phyloP scores from a whole-genome alignment of 2,888 invertebrate species.

The Microplitis manilae region DNA sequence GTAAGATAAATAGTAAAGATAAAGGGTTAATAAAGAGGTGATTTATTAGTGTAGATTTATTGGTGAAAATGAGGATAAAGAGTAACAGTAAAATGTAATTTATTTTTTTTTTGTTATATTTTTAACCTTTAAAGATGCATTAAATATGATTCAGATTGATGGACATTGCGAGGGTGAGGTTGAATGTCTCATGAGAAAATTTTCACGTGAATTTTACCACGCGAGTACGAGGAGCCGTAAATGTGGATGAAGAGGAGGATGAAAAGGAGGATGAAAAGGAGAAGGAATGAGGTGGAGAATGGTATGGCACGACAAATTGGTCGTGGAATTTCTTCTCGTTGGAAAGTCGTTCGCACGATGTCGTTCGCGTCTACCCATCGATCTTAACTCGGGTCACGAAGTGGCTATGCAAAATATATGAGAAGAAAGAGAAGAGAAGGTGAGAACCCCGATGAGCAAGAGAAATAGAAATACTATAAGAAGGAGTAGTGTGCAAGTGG shows the following conservation, averaged over 20 bases:
- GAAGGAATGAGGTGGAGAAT: slow-evolving; percentile 21
- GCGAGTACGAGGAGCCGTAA: slow-evolving; percentile 7
- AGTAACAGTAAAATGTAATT: slow-evolving; percentile 16
- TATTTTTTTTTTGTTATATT: slow-evolving; percentile 10
- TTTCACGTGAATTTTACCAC: slow-evolving; percentile 2
- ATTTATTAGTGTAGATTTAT: slow-evolving; percentile 31
- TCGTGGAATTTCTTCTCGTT: slow-evolving; percentile 49
- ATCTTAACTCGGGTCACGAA: slow-evolving; percentile 51
- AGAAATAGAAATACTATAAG: slow-evolving; percentile 3
- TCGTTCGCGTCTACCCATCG: slow-evolving; percentile 44
- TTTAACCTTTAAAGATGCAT: slow-evolving; percentile 15
- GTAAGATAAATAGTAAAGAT: slow-evolving; percentile 22
- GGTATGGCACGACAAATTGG: slow-evolving; percentile 48
- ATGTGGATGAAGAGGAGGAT: slow-evolving; percentile 21
- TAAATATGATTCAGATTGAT: slow-evolving; percentile 35
- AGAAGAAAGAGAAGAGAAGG: slow-evolving; percentile 35
- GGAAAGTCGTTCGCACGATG: slow-evolving; percentile 48
- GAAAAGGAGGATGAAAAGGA: slow-evolving; percentile 13
- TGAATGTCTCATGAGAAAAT: slow-evolving; percentile 27
- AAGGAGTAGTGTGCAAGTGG: neutral
- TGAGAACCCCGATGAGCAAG: neutral
- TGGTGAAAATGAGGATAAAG: slow-evolving; percentile 30
- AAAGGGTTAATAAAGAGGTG: slow-evolving; percentile 20
- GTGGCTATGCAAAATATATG: slow-evolving; percentile 52
- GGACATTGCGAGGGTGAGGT: slow-evolving; percentile 11